A percentile compares a stretch with the other conserved stretches of the same genome.
Evolutionary conservation across 2,888 invertebrate genomes (phyloP).

Genomic region (Tuberolachnus salignus): DNA sequence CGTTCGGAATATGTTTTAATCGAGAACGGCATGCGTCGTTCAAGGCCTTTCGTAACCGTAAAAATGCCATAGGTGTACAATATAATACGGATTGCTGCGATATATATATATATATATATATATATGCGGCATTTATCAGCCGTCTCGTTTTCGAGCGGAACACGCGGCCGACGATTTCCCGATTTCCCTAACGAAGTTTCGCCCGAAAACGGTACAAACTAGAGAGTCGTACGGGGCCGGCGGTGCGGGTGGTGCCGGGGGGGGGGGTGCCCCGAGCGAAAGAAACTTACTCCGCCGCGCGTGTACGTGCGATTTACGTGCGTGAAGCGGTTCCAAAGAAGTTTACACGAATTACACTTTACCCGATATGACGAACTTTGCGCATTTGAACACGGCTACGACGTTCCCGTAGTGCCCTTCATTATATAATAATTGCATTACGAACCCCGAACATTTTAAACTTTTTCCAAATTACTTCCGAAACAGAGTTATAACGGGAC

Average conservation of each 20-base stretch:
- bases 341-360: conserved; percentile 22
- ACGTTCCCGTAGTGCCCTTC: not conserved
- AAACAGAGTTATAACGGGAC: too few species aligned
- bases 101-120: too few species aligned
- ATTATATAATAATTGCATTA: conserved; percentile 33
- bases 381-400: conserved; percentile 1
- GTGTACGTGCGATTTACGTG: conserved; percentile 13
- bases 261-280: conserved; percentile 10
- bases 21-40: conserved; percentile 1
- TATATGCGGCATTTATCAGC: conserved; percentile 15
- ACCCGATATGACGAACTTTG: conserved; percentile 31
- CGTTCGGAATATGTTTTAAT: conserved; percentile 26
- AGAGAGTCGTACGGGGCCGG: not conserved
- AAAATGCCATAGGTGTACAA: conserved; percentile 1
- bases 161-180: conserved; percentile 32
- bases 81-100: too few species aligned
- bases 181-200: conserved; percentile 52
- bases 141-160: not conserved
- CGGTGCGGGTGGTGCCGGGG: too few species aligned
- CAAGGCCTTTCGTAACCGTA: not conserved
- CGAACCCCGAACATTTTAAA: conserved; percentile 17
- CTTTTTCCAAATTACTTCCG: not conserved
- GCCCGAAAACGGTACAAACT: conserved; percentile 40
- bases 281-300: conserved; percentile 27
- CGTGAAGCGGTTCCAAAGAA: conserved; percentile 31